Base-by-base conservation (phyloP, 2,888 invertebrate species). In the Leptinotarsa tumamoca region DNA sequence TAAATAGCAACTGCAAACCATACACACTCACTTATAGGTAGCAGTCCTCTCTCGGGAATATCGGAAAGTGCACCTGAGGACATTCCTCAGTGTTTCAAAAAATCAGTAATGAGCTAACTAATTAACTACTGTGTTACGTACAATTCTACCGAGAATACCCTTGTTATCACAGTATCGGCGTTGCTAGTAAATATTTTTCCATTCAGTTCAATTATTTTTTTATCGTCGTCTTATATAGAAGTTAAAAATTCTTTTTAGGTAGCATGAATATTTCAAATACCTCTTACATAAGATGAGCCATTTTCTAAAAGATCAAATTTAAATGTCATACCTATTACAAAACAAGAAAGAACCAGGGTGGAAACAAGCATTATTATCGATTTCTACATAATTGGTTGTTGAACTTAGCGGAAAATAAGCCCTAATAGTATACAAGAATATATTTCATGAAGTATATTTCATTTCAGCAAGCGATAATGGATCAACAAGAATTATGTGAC, bases 191-290 rank as follows among this genome's bases (percentile, higher is more conserved):
- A 21, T 13, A 63, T 63, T 63, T 63, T 63, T 63, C 63, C 63
- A 63, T 63, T 63, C 63, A 63, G 63, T 63, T 63, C 63, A 63
- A 63, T 63, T 63, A 63, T 63, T 63, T 63, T 61, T 63, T 14
- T 43, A n/a, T 13, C 13, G 17, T 63, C 10, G 33, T 63, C 33
- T 43, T 63, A n/a, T 63, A 33, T n/a, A 63, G 18, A 18, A 33
- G 27, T n/a, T 7, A 33, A 10, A 43, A 63, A 33, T 63, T 13
- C 43, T 63, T 63, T 27, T 13, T 33, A 63, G 17, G 43, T 43
- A 63, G 14, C 43, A 63, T 33, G 33, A 63, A 63, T 63, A 63
- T 33, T 63, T 63, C 43, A 33, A 63, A 15, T 23, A 15, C 7
- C 27, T 43, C 33, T 63, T 63, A 63, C 63, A 43, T 43, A 63